These are phyloP conservation scores for Lasius platythorax DNA, from an alignment of 2,888 invertebrate species.

Conservation along the genomic window DNA sequence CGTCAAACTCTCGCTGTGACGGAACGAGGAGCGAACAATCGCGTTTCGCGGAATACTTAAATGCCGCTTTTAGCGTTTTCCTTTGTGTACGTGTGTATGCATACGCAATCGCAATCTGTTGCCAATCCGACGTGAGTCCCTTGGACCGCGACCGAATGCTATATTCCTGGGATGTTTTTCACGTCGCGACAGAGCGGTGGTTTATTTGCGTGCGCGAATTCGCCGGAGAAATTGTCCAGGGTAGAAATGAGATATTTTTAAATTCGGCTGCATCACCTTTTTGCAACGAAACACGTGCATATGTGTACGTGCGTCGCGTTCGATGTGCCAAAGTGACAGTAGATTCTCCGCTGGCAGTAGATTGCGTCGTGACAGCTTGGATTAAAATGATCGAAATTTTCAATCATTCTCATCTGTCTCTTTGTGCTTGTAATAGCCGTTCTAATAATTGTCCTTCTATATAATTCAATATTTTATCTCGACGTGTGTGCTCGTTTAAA, in stretches of 20 bases:
- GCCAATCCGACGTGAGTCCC: slow-evolving; percentile 49
- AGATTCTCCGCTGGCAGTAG: neutral
- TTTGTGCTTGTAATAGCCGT: slow-evolving; percentile 23
- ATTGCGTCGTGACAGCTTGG: neutral
- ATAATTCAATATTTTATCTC: slow-evolving; percentile 16
- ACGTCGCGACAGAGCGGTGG: slow-evolving; percentile 8
- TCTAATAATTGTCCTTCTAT: slow-evolving; percentile 18
- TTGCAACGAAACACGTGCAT: neutral
- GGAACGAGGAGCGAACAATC: slow-evolving; percentile 53
- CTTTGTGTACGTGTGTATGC: slow-evolving; percentile 65
- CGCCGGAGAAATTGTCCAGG: slow-evolving; percentile 46
- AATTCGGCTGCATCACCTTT: slow-evolving; percentile 18
- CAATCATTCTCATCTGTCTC: slow-evolving; percentile 8
- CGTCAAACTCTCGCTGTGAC: slow-evolving; percentile 60
- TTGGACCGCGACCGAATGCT: slow-evolving; percentile 28
- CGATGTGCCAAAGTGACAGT: neutral
- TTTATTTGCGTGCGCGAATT: slow-evolving; percentile 47
- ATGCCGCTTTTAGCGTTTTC: slow-evolving; percentile 50
- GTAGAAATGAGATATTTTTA: slow-evolving; percentile 63
- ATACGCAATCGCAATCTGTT: slow-evolving; percentile 50
- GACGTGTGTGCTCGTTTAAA: neutral
- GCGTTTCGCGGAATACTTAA: slow-evolving; percentile 61
- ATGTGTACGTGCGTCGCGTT: neutral
- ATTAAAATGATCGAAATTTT: neutral
- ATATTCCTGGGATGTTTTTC: slow-evolving; percentile 18